Evolutionary conservation across 2,797 vertebrate species (phyloP).

Genomic region (Hylomyscus alleni): DNA sequence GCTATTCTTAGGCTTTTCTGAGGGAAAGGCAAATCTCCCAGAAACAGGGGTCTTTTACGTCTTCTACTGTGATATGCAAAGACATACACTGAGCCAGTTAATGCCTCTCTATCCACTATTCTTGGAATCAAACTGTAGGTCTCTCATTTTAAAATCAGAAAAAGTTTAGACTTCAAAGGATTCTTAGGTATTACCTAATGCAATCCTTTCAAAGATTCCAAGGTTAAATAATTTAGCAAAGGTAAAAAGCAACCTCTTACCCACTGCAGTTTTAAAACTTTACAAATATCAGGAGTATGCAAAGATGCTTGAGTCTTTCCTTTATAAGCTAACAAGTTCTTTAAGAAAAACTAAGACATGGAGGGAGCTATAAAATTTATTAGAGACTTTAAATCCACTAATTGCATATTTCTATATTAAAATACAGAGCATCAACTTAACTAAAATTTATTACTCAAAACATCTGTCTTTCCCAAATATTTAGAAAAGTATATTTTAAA

Average conservation of each 20-base stretch:
- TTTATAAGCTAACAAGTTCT: conserved; percentile 43
- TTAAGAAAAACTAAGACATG: conserved; percentile 26
- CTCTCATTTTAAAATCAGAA: not conserved
- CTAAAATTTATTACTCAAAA: conserved; percentile 29
- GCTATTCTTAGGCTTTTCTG: conserved; percentile 32
- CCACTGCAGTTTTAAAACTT: not conserved
- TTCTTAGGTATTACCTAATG: not conserved
- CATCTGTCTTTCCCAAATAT: conserved; percentile 25
- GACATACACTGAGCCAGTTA: not conserved
- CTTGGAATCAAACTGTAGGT: not conserved
- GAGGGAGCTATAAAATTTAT: not conserved
- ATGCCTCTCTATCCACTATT: not conserved
- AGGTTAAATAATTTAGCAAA: conserved; percentile 13
- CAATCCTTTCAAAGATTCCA: not conserved
- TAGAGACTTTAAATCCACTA: not conserved
- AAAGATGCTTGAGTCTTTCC: not conserved
- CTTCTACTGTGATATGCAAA: not conserved
- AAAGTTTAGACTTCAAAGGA: conserved; percentile 44
- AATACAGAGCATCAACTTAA: conserved; percentile 56
- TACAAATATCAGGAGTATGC: conserved; percentile 16
- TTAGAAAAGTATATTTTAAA: conserved; percentile 64
- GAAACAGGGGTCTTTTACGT: not conserved
- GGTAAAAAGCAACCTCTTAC: not conserved
- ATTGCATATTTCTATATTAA: not conserved
- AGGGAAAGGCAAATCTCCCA: not conserved